Evolutionary conservation across 2,113 vertebrate species (phyloP).

Genomic region (Indicator maculatus): DNA sequence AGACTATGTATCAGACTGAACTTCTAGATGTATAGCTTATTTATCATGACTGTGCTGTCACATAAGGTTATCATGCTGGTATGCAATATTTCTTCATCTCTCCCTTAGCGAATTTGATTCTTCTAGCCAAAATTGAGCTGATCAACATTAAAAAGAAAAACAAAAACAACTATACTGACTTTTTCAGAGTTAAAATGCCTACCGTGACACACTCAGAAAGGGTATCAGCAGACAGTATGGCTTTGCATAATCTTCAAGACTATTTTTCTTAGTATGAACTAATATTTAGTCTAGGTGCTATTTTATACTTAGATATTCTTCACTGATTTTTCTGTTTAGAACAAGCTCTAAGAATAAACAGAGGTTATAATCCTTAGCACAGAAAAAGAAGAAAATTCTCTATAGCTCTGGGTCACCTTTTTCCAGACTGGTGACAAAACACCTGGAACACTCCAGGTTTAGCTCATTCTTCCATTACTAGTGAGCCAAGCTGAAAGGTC

Average conservation of each 20-base stretch:
- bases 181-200: not conserved
- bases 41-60: not conserved
- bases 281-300: not conserved
- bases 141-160: not conserved
- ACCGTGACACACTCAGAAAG: not conserved
- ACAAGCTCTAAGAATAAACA: not conserved
- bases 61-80: constrained; percentile 10
- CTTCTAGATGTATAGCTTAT: not conserved
- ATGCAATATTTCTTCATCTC: not conserved
- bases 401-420: not conserved
- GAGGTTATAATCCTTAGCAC: not conserved
- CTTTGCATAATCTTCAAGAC: not conserved
- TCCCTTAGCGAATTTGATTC: not conserved
- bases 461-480: not conserved
- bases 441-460: not conserved
- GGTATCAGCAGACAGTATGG: not conserved
- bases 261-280: not conserved
- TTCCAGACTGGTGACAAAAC: not conserved
- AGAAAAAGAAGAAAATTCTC: not conserved
- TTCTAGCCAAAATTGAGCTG: constrained; percentile 18
- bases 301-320: not conserved
- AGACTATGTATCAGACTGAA: constrained; percentile 44
- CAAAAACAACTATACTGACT: not conserved
- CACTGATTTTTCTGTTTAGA: not conserved
- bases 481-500: not conserved